A percentile compares a stretch with the other conserved stretches of the same genome.
phyloP scores from a whole-genome alignment of 1,140 invertebrate species.

The Riptortus pedestris region DNA sequence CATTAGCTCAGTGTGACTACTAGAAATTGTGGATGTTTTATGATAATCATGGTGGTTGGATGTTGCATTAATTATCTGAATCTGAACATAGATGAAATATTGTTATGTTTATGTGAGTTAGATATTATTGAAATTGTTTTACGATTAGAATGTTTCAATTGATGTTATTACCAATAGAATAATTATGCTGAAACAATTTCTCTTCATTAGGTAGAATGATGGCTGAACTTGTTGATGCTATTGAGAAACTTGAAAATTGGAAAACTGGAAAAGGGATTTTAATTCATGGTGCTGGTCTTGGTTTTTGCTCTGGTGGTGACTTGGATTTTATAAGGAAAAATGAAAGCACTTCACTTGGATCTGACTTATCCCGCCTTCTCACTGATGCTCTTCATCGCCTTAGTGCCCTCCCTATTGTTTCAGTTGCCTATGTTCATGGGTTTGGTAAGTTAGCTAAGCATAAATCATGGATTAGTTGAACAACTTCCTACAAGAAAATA shows the following conservation, averaged over 20 bases:
- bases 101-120: too few relatives aligned
- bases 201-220: conserved; percentile 50
- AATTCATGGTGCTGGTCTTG: conserved; percentile 38
- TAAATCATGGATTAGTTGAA: too few relatives aligned
- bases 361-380: conserved; percentile 43
- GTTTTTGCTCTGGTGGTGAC: conserved; percentile 50
- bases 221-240: conserved; percentile 41
- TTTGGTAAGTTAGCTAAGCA: conserved; percentile 25
- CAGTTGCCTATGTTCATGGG: conserved; percentile 44
- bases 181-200: too few relatives aligned
- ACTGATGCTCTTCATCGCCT: conserved; percentile 40
- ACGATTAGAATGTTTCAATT: too few relatives aligned
- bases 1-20: too few relatives aligned
- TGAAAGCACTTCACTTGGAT: conserved; percentile 36
- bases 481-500: too few relatives aligned
- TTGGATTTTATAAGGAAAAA: conserved; percentile 40
- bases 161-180: too few relatives aligned
- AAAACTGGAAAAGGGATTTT: conserved; percentile 44
- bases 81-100: too few relatives aligned
- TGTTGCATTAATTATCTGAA: too few relatives aligned
- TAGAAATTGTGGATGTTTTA: too few relatives aligned
- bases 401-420: conserved; percentile 42
- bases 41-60: too few relatives aligned
- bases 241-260: conserved; percentile 42
- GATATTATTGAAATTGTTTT: too few relatives aligned